A percentile compares a stretch with the other conserved stretches of the same genome.
Evolutionary conservation across 2,797 vertebrate genomes (phyloP).

Genomic region (Syngnathus rostellatus): DNA sequence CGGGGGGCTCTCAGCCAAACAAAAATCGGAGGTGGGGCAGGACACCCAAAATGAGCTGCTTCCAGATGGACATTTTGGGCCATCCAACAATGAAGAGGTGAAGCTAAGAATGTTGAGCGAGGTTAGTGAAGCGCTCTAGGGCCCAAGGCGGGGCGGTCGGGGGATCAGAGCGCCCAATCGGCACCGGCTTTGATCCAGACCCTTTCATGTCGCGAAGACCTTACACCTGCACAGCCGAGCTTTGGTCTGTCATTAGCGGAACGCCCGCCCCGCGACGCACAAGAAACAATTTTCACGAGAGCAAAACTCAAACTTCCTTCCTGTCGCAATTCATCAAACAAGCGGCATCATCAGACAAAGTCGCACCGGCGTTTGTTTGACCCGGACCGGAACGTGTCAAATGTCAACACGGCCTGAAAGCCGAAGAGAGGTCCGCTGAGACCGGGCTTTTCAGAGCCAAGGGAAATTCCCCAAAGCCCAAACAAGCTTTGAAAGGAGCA

Average conservation of each 20-base stretch:
- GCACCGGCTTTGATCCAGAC: constrained; percentile 51
- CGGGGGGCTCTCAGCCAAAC: constrained; percentile 28
- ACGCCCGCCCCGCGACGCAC: constrained; percentile 8
- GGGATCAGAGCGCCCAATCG: constrained; percentile 29
- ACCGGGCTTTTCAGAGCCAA: constrained; percentile 25
- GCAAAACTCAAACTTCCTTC: not conserved
- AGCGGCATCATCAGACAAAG: not conserved
- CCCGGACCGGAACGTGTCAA: constrained; percentile 11
- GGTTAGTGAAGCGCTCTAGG: constrained; percentile 39
- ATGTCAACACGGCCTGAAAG: constrained; percentile 13
- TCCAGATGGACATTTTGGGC: constrained; percentile 24
- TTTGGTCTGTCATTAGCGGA: constrained; percentile 28
- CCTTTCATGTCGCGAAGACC: constrained; percentile 43
- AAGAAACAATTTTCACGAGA: constrained; percentile 7
- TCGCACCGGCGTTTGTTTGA: not conserved
- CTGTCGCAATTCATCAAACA: not conserved
- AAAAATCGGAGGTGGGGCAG: constrained; percentile 42
- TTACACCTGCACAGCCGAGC: constrained; percentile 47
- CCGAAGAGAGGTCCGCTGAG: constrained; percentile 19
- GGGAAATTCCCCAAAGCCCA: constrained; percentile 46
- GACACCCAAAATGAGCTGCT: constrained; percentile 24
- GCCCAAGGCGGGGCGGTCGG: constrained; percentile 15
- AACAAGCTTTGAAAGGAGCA: constrained; percentile 43
- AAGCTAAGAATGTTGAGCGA: constrained; percentile 42
- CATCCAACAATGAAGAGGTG: constrained; percentile 33